Conservation (phyloP, 2,113 vertebrate species). For the Sinocyclocheilus anshuiensis region DNA sequence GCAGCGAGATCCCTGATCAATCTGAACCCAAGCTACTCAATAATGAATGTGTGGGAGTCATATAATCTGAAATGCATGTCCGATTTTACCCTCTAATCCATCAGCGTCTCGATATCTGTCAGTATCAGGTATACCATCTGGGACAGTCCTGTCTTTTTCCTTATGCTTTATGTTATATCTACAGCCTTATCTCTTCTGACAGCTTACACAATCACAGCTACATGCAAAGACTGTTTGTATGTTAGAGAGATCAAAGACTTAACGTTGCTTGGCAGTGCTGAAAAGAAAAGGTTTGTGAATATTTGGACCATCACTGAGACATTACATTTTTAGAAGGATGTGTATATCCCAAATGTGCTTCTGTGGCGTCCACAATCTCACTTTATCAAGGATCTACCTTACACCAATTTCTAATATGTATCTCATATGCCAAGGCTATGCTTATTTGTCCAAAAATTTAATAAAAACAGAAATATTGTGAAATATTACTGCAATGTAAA, state of each 20-base stretch:
- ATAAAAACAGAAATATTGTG: background rate
- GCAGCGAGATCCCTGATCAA: conserved; percentile 60
- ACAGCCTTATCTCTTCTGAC: conserved; percentile 8
- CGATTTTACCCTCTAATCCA: conserved; percentile 29
- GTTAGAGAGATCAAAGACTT: background rate
- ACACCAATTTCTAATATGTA: background rate
- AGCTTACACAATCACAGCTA: conserved; percentile 7
- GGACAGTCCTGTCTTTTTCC: conserved; percentile 2
- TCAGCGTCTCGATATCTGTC: conserved; percentile 6
- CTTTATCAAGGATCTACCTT: background rate
- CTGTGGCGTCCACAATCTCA: background rate
- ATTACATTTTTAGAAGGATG: background rate
- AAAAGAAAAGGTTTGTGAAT: background rate
- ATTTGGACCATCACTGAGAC: background rate
- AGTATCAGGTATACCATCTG: background rate
- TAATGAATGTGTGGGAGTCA: conserved; percentile 45
- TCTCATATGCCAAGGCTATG: no score
- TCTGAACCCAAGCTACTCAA: conserved; percentile 56
- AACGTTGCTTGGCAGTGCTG: conserved; percentile 2
- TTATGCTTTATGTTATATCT: conserved; percentile 5
- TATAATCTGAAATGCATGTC: conserved; percentile 30
- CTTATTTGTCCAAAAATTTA: background rate
- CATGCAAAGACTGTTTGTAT: background rate
- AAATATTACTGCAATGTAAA: background rate
- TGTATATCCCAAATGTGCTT: background rate